Conservation (phyloP, 1,140 invertebrate species). For the Eumaeus atala region DNA sequence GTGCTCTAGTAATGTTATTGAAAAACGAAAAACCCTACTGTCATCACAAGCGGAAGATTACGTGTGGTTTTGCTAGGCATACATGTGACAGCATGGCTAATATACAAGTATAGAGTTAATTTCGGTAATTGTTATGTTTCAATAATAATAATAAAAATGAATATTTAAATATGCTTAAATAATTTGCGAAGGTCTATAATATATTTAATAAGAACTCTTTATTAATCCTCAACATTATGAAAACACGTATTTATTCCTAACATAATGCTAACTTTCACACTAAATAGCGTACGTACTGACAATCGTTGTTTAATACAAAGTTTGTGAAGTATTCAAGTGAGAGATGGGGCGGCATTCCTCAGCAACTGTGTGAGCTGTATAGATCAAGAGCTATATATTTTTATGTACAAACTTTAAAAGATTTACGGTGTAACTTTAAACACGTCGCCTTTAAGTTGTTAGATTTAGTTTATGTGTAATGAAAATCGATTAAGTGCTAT, state of each 20-base stretch:
- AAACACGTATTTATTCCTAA: neutral
- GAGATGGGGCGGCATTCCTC: slow-evolving; percentile 17
- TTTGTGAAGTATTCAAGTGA: slow-evolving; percentile 14
- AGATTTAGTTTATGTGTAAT: neutral
- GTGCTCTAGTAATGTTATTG: too few relatives aligned
- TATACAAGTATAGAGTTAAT: too few relatives aligned
- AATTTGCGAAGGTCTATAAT: too few relatives aligned
- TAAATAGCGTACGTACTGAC: slow-evolving; percentile 10
- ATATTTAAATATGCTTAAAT: too few relatives aligned
- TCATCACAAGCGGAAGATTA: too few relatives aligned
- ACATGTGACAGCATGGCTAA: too few relatives aligned
- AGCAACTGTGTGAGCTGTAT: slow-evolving; percentile 12
- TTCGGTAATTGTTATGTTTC: too few relatives aligned
- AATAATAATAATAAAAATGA: too few relatives aligned
- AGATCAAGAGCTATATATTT: slow-evolving; percentile 11
- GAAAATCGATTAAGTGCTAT: neutral
- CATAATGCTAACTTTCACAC: slow-evolving; percentile 5
- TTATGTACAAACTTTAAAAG: slow-evolving; percentile 10
- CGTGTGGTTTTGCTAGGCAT: too few relatives aligned
- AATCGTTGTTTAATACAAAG: slow-evolving; percentile 19
- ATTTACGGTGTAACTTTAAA: slow-evolving; percentile 3
- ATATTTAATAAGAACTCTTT: too few relatives aligned
- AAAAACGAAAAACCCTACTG: too few relatives aligned
- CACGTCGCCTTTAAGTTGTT: slow-evolving; percentile 2
- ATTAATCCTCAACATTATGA: too few relatives aligned